Evolutionary conservation across 2,888 invertebrate genomes (phyloP), one percentile per base, ranked within the genome.

Genomic region (Lycaena phlaeas): DNA sequence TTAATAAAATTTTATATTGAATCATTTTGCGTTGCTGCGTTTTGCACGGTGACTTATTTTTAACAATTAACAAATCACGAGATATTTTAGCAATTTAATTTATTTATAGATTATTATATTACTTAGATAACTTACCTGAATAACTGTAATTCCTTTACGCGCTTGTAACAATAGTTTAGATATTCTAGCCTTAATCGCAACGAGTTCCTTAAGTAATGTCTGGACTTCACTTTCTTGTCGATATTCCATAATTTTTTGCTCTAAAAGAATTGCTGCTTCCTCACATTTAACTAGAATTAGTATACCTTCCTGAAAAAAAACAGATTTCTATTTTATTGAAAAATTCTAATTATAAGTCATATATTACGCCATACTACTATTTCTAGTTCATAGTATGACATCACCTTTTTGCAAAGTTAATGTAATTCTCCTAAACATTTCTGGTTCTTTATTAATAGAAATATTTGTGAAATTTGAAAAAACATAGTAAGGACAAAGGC

Each of bases 241-340:
- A 52, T 90, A 77, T 51, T 86, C 85, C 61, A 85, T 85, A 36
- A 92, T 78, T 58, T 87, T 86, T 36, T 86, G 81, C 58, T 91
- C 90, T 27, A 94, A 71, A 14, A 88, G 82, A 30, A 84, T 81
- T 1, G 89, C 88, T 51, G 90, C 89, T 52, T 87, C 86, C 48
- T 91, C 89, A 64, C 92, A 89, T 61, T 87, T 87, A 65, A 88
- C 87, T 56, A 94, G 84, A 65, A 92, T 88, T 54, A 84, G 77
- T 55, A 90, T 86, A 53, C 93, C 89, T 59, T 87, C 87, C 94
- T 94, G 76, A 36, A 87, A 50, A 87, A 50, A 14, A 11, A 22
- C 2, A 18, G 34, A 11, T 14, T 29, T 14, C 4, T 14, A 29
- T 14, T 4, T 27, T 11, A 29, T 14, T 14, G n/a, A 11, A 14